These are phyloP conservation scores for Acleris emargana DNA, from an alignment of 2,888 invertebrate species.

Conservation along the genomic window DNA sequence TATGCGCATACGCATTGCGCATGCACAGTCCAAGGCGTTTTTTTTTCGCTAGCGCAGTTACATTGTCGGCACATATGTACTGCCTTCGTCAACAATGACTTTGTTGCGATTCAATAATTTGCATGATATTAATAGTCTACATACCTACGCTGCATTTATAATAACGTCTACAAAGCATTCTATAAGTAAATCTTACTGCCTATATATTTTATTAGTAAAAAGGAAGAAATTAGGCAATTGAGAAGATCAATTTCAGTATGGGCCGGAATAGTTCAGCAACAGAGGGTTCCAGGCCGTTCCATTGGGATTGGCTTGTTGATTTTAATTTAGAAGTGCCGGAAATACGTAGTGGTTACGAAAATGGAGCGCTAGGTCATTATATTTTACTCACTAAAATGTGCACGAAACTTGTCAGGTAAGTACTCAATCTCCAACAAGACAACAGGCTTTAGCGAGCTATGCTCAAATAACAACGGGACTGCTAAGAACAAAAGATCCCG, in stretches of 20 bases:
- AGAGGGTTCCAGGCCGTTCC: conserved; percentile 25
- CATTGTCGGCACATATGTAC: no score
- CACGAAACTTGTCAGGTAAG: conserved; percentile 6
- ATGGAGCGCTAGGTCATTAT: conserved; percentile 44
- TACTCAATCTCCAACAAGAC: conserved; percentile 7
- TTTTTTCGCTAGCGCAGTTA: not conserved
- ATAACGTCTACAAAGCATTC: not conserved
- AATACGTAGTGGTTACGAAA: conserved; percentile 51
- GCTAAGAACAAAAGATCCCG: conserved; percentile 20
- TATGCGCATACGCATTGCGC: conserved; percentile 2
- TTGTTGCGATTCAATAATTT: no score
- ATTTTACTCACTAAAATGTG: conserved; percentile 27
- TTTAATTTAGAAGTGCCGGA: conserved; percentile 57
- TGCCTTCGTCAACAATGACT: no score
- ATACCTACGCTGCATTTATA: no score
- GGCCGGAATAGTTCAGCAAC: conserved; percentile 14
- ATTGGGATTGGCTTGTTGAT: conserved; percentile 36
- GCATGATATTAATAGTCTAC: no score
- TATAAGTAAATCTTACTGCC: not conserved
- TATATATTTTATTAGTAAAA: not conserved
- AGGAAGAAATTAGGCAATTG: not conserved
- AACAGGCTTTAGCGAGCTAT: not conserved
- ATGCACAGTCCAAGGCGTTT: conserved; percentile 20
- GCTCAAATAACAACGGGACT: conserved; percentile 16
- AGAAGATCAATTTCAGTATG: conserved; percentile 1